Percentiles rank a stretch among this genome's conserved stretches.
Conservation (phyloP, 1,140 invertebrate species). For the Nymphalis io region DNA sequence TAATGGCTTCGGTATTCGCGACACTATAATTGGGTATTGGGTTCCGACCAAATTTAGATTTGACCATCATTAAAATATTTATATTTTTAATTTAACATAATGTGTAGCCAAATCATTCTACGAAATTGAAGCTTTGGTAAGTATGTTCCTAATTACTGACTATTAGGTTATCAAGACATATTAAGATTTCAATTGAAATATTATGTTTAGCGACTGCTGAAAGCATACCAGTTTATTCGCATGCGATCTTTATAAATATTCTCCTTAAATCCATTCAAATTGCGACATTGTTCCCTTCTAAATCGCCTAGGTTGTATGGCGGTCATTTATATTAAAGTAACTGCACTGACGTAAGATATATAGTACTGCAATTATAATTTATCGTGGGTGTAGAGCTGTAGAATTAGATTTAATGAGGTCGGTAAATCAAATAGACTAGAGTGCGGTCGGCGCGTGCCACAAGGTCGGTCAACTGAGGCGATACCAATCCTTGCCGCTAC, state of each 20-base stretch:
- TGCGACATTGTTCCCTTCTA: conserved; percentile 38
- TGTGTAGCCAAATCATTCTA: conserved; percentile 3
- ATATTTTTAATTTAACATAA: conserved; percentile 5
- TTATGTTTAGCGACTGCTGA: too few species aligned
- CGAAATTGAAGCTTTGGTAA: conserved; percentile 2
- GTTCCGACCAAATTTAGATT: conserved; percentile 33
- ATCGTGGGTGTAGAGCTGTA: conserved; percentile 40
- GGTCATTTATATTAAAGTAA: conserved; percentile 23
- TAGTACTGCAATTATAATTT: conserved; percentile 22
- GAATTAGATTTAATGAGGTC: conserved; percentile 57
- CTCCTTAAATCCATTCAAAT: conserved; percentile 29
- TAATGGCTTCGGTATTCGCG: conserved; percentile 52
- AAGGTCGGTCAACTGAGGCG: conserved; percentile 70
- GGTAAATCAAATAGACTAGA: conserved; percentile 64
- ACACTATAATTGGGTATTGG: conserved; percentile 60
- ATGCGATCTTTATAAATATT: neutral
- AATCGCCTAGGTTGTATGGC: conserved; percentile 30
- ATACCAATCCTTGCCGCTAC: conserved; percentile 48
- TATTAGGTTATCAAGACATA: neutral
- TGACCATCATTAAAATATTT: conserved; percentile 32
- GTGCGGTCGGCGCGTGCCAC: conserved; percentile 71
- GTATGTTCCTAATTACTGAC: neutral
- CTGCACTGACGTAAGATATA: conserved; percentile 18
- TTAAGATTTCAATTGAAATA: neutral
- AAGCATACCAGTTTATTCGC: too few species aligned